Base-by-base conservation (phyloP, 1,140 invertebrate species). In the Pachypeltis micranthus region DNA sequence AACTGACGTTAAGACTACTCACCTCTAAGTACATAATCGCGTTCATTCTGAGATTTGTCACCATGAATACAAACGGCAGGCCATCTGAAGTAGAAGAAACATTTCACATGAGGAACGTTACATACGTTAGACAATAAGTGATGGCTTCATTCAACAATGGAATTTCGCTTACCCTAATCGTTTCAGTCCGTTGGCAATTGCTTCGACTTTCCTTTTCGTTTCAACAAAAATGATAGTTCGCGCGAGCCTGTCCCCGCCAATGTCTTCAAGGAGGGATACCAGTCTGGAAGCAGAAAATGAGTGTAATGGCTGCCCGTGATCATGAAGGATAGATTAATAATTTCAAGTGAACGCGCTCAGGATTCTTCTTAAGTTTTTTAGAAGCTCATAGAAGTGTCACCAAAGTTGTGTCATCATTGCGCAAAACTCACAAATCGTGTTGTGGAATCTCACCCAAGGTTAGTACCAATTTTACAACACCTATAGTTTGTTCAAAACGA, bases 201-300 rank as follows among this genome's bases (percentile, higher is more conserved):
- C 88, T 78, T 98, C 96, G 34, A 95, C 94, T 78, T 95, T 96
- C 68, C 90, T 85, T 70, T 99, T 99, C 0, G 96, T 99, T 77
- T 98, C 94, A 64, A 91, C 91, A 79, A 99, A 98, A 70, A 99
- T 93, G 21, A 99, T 87, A 2, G 89, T 94, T 77, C 96, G 97
- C 67, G 90, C 88, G 67, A 90, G 87, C 67, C 86, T 86, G 69
- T 95, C 90, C 67, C 85, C 84, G 63, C 85, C 87, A 71, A 96
- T 95, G 79, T 96, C 90, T 76, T 92, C 85, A 39, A 96, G 75
- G 28, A 96, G 31, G 16, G 31, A 7, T 16, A 39, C 31, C 31
- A 39, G 16, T 39, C 31, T 39, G 31, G 77, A 39, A 39, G 31
- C 7, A 39, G 7, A 10, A 39, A 10, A 10, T 16, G 16, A 39